These are phyloP conservation scores for Decapterus maruadsi DNA, from an alignment of 2,797 vertebrate species.

Conservation along the genomic window DNA sequence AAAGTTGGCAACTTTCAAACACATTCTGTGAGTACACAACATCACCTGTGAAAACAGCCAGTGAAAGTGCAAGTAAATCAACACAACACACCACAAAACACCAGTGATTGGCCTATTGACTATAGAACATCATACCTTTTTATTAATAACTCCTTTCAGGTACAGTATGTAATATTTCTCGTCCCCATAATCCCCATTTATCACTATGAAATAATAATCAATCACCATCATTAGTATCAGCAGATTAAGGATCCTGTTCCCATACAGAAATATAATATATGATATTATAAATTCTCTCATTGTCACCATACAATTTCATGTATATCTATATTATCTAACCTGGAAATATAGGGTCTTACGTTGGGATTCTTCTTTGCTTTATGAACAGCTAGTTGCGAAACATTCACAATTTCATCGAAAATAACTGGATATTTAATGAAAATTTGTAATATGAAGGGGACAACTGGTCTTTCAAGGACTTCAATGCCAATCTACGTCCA, in stretches of 20 bases:
- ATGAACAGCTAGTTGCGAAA: not conserved
- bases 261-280: too few species aligned
- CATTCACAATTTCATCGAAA: not conserved
- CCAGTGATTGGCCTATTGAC: not conserved
- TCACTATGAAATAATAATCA: too few species aligned
- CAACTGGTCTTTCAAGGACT: not conserved
- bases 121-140: not conserved
- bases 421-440: not conserved
- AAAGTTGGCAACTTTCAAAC: too few species aligned
- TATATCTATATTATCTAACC: not conserved
- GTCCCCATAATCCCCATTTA: too few species aligned
- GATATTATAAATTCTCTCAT: too few species aligned
- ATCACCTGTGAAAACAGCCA: too few species aligned
- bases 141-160: not conserved
- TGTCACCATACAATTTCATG: too few species aligned
- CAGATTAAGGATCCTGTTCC: too few species aligned
- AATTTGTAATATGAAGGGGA: not conserved
- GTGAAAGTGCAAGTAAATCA: not conserved
- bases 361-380: not conserved
- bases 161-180: not conserved
- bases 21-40: too few species aligned
- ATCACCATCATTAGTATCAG: too few species aligned
- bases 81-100: not conserved
- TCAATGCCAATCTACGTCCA: too few species aligned
- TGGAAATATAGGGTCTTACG: not conserved